Percentiles rank a stretch among this genome's conserved stretches.
Evolutionary conservation across 2,888 invertebrate genomes (phyloP).

Genomic region (Tetranychus piercei): DNA sequence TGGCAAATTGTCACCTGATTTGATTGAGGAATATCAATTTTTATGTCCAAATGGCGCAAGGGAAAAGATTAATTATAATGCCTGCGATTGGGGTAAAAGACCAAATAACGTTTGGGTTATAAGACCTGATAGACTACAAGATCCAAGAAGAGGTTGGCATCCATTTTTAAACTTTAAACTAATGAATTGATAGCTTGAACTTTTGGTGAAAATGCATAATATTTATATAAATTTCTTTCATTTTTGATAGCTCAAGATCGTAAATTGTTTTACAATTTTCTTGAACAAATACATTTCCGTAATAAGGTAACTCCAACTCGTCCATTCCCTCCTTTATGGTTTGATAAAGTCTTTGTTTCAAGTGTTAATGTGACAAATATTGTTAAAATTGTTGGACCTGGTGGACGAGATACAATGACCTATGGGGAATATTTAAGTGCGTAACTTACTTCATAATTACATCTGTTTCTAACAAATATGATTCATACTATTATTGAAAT

Average conservation of each 20-base stretch:
- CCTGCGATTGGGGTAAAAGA: conserved; percentile 61
- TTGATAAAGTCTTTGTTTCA: conserved; percentile 11
- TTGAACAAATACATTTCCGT: conserved; percentile 9
- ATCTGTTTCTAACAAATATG: conserved; percentile 20
- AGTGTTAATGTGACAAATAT: conserved; percentile 12
- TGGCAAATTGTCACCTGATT: conserved; percentile 17
- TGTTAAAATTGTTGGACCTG: conserved; percentile 1
- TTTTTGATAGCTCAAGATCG: conserved; percentile 2
- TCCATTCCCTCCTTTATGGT: conserved; percentile 9
- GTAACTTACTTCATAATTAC: background rate
- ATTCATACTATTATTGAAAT: background rate
- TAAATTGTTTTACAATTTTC: background rate
- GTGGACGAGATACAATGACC: conserved; percentile 6
- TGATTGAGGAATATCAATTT: conserved; percentile 39
- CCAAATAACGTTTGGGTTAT: conserved; percentile 67
- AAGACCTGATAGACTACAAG: conserved; percentile 26
- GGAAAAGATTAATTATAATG: conserved; percentile 42
- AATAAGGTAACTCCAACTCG: background rate
- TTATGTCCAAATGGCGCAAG: conserved; percentile 59
- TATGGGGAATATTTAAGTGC: conserved; percentile 8
- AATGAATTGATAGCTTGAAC: conserved; percentile 2
- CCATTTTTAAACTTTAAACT: background rate
- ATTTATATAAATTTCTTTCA: background rate
- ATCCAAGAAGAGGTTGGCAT: background rate
- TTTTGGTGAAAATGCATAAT: too few relatives aligned